Percentiles rank a stretch among this genome's conserved stretches.
These are phyloP conservation scores for Idaea straminata DNA, from an alignment of 2,888 invertebrate genomes.

Conservation along the genomic window DNA sequence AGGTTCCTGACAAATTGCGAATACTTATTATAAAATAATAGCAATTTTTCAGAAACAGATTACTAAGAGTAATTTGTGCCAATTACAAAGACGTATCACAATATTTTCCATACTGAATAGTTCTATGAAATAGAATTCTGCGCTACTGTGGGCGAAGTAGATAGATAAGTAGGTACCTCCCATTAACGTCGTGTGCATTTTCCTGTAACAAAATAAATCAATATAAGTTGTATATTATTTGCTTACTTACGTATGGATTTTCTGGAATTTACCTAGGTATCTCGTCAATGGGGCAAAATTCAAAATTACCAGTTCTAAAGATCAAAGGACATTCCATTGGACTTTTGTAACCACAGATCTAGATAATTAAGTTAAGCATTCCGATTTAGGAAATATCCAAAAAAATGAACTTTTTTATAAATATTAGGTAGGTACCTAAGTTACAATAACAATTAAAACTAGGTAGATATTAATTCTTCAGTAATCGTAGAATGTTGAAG, in stretches of 20 bases:
- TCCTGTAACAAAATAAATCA: neutral
- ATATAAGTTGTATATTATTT: neutral
- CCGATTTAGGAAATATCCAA: neutral
- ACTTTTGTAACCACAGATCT: neutral
- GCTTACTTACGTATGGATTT: neutral
- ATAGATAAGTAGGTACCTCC: neutral
- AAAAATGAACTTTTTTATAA: too few species aligned
- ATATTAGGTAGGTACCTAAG: too few species aligned
- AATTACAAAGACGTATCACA: neutral
- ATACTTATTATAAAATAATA: slow-evolving; percentile 10
- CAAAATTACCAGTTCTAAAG: neutral
- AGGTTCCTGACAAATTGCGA: slow-evolving; percentile 10
- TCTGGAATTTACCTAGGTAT: neutral
- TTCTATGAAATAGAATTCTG: neutral
- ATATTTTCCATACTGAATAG: neutral
- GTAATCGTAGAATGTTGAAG: too few species aligned
- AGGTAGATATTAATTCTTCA: too few species aligned
- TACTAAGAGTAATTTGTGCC: neutral
- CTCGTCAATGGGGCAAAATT: neutral
- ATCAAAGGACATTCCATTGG: neutral
- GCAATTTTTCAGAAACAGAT: slow-evolving; percentile 2
- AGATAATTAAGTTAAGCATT: neutral
- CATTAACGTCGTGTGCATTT: neutral
- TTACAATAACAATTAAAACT: too few species aligned
- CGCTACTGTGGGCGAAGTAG: neutral